These are phyloP conservation scores for Drosophila vallismaia DNA, from an alignment of 2,888 invertebrate species.

Conservation along the genomic window DNA sequence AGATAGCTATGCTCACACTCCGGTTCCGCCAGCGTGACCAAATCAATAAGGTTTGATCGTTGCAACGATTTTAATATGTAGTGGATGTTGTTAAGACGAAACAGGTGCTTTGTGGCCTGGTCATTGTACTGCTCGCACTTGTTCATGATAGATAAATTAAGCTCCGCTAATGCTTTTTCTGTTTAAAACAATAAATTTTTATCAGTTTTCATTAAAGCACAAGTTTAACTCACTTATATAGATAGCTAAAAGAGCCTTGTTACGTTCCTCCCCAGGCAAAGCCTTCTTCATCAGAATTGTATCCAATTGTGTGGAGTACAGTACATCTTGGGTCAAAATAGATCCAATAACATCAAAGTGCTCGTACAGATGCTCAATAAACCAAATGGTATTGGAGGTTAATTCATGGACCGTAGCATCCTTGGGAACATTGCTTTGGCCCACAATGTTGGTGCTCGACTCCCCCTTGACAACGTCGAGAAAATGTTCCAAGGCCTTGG, in stretches of 20 bases:
- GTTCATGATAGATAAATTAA: constrained; percentile 94
- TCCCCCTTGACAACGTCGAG: constrained; percentile 93
- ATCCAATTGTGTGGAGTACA: constrained; percentile 85
- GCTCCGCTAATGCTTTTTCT: constrained; percentile 95
- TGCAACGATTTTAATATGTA: constrained; percentile 97
- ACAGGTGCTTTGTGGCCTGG: constrained; percentile 92
- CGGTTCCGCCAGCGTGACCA: constrained; percentile 92
- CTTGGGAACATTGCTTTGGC: constrained; percentile 87
- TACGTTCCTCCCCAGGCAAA: constrained; percentile 85
- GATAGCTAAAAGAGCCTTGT: constrained; percentile 89
- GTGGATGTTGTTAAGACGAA: constrained; percentile 96
- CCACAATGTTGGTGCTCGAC: constrained; percentile 88
- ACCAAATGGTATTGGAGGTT: constrained; percentile 96
- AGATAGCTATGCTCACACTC: constrained; percentile 94
- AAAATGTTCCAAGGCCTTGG: constrained; percentile 96
- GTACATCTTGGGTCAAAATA: constrained; percentile 87
- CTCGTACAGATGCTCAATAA: constrained; percentile 93
- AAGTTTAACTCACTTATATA: constrained; percentile 89
- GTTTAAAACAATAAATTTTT: constrained; percentile 21
- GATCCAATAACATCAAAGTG: constrained; percentile 90
- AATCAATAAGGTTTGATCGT: constrained; percentile 91
- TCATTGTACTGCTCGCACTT: constrained; percentile 97
- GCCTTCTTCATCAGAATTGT: constrained; percentile 84
- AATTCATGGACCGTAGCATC: constrained; percentile 99
- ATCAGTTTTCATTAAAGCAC: neutral